Evolutionary conservation across 2,113 vertebrate species (phyloP).

Genomic region (Ia io): DNA sequence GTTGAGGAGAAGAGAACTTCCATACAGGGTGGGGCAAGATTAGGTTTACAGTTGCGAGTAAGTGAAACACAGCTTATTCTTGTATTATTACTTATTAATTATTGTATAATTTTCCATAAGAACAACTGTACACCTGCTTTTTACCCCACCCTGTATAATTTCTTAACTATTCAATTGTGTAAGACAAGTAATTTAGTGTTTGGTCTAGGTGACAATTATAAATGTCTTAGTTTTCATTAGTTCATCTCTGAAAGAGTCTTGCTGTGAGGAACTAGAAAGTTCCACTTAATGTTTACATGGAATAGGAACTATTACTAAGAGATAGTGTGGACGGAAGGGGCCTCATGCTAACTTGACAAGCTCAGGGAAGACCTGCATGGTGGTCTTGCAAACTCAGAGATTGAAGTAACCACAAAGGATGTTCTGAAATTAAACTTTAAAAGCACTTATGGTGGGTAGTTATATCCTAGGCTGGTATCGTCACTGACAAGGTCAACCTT

Average conservation of each 20-base stretch:
- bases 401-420: no score
- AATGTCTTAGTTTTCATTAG: not conserved
- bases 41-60: not conserved
- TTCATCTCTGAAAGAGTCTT: not conserved
- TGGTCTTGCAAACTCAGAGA: no score
- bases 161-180: not conserved
- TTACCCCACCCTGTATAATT: not conserved
- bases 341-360: no score
- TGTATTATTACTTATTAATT: not conserved
- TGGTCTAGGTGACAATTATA: not conserved
- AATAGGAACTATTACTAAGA: not conserved
- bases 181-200: not conserved
- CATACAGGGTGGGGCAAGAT: not conserved
- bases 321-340: no score
- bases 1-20: not conserved
- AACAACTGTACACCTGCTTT: not conserved
- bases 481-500: no score
- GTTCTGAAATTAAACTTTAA: no score
- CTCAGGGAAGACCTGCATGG: no score
- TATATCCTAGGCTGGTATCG: no score
- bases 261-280: not conserved
- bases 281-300: not conserved
- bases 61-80: not conserved
- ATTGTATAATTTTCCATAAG: not conserved
- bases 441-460: no score